A percentile compares a stretch with the other conserved stretches of the same genome.
Conservation (phyloP, 1,140 invertebrate species). For the Drosophila bocki region DNA sequence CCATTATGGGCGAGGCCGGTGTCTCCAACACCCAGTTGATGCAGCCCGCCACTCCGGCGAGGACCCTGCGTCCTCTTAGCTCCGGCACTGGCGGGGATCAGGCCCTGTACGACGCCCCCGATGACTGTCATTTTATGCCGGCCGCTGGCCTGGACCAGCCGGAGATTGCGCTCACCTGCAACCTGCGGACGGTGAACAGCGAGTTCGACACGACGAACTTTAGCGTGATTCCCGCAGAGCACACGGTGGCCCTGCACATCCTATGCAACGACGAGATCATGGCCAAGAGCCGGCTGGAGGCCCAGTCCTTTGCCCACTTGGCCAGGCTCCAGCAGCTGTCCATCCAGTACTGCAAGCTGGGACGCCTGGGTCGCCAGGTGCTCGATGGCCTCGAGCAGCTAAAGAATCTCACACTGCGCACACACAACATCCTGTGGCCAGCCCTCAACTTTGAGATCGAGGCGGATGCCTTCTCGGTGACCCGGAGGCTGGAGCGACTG, state of each 20-base stretch:
- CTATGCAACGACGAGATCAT: conserved; percentile 91
- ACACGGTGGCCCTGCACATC: conserved; percentile 92
- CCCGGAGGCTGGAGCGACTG: conserved; percentile 91
- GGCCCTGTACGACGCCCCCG: conserved; percentile 90
- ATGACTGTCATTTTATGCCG: conserved; percentile 88
- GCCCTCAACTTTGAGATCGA: conserved; percentile 92
- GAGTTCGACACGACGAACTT: conserved; percentile 95
- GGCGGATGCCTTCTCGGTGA: conserved; percentile 89
- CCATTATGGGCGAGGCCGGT: conserved; percentile 81
- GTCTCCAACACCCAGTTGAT: conserved; percentile 72
- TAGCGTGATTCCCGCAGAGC: conserved; percentile 93
- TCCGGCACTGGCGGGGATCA: conserved; percentile 50
- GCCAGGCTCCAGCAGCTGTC: conserved; percentile 91
- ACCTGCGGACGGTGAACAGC: conserved; percentile 91
- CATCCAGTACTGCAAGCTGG: conserved; percentile 94
- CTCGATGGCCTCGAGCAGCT: conserved; percentile 91
- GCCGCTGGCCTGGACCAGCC: conserved; percentile 82
- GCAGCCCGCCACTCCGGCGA: conserved; percentile 58
- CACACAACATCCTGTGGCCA: conserved; percentile 91
- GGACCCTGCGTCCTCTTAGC: conserved; percentile 57
- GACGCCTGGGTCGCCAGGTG: conserved; percentile 90
- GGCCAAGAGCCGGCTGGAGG: conserved; percentile 90
- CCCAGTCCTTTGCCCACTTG: conserved; percentile 92
- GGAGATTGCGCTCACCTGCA: conserved; percentile 92
- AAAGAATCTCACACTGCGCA: conserved; percentile 92